Percentiles rank a stretch among this genome's conserved stretches.
Conservation (phyloP, 2,888 invertebrate genomes). For the Campaea margaritaria region DNA sequence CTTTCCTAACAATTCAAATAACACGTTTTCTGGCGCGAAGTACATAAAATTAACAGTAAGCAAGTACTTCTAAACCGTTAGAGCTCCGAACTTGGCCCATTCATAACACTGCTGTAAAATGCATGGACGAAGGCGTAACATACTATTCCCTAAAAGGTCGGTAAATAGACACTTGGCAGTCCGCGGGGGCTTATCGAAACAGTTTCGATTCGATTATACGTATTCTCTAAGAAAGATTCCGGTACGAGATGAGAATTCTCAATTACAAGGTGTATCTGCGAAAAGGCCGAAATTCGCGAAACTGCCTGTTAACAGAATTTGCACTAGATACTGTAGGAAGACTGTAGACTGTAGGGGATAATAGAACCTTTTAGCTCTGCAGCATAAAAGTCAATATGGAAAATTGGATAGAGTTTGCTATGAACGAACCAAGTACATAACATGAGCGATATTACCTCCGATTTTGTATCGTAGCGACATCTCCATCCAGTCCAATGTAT, state of each 20-base stretch:
- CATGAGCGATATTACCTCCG: no score
- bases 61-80: constrained; percentile 10
- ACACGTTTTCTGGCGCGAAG: background rate
- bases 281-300: background rate
- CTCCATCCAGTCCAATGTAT: no score
- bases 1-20: background rate
- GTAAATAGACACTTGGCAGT: constrained; percentile 24
- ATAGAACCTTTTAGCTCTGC: no score
- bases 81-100: constrained; percentile 4
- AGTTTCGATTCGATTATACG: constrained; percentile 20
- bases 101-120: constrained; percentile 14
- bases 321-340: background rate
- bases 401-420: no score
- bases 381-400: background rate
- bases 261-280: constrained; percentile 1
- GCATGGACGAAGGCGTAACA: constrained; percentile 2
- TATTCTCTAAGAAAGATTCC: constrained; percentile 18
- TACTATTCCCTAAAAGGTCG: constrained; percentile 11
- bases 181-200: constrained; percentile 1
- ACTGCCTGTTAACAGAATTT: background rate
- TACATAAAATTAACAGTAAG: constrained; percentile 13
- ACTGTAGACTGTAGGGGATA: background rate
- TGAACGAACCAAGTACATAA: no score
- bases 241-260: constrained; percentile 19
- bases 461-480: no score